phyloP scores from a whole-genome alignment of 2,888 invertebrate species.

The Stenoptilia bipunctidactyla region DNA sequence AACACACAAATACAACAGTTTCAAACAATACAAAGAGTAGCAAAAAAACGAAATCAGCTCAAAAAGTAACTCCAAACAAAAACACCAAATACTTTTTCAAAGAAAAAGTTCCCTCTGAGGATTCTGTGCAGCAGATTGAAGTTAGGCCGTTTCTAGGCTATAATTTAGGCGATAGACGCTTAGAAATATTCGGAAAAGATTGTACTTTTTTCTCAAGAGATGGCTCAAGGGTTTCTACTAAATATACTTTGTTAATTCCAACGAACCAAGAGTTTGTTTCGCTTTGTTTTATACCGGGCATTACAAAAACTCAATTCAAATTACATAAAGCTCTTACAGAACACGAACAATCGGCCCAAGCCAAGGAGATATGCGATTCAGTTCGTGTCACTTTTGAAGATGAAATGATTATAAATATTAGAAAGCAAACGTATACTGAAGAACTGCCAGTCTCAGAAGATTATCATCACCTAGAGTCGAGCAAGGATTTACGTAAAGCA shows the following conservation, averaged over 20 bases:
- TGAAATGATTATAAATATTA: slow-evolving; percentile 41
- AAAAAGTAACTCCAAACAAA: slow-evolving; percentile 7
- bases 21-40: slow-evolving; percentile 10
- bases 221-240: slow-evolving; percentile 38
- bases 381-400: slow-evolving; percentile 46
- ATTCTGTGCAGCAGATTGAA: slow-evolving; percentile 14
- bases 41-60: slow-evolving; percentile 30
- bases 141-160: slow-evolving; percentile 47
- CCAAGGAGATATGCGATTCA: slow-evolving; percentile 36
- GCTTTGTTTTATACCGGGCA: slow-evolving; percentile 40
- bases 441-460: slow-evolving; percentile 8
- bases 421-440: slow-evolving; percentile 33
- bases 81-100: too few species aligned
- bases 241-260: slow-evolving; percentile 46
- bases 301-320: slow-evolving; percentile 45
- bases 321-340: slow-evolving; percentile 44
- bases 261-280: slow-evolving; percentile 42
- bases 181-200: slow-evolving; percentile 56
- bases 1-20: slow-evolving; percentile 19
- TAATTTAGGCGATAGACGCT: slow-evolving; percentile 48
- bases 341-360: slow-evolving; percentile 19
- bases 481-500: too few species aligned
- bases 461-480: slow-evolving; percentile 10
- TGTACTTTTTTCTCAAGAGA: slow-evolving; percentile 47
- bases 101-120: slow-evolving; percentile 24